Conservation (phyloP, 2,797 vertebrate genomes). For the Phrynocephalus guinanensis region DNA sequence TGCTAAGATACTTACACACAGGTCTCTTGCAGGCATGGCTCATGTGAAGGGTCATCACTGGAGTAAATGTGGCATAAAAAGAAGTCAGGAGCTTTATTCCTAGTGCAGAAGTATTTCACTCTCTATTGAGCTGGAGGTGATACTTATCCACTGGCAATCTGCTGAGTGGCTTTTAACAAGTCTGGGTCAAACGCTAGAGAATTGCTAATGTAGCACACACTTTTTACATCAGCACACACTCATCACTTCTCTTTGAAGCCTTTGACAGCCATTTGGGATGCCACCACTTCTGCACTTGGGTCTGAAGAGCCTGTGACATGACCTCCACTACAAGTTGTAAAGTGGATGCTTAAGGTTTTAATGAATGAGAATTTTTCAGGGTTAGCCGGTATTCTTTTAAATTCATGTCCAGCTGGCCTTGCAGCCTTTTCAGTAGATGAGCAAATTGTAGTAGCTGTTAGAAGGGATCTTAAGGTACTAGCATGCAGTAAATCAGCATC, state of each 20-base stretch:
- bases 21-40: neutral
- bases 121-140: neutral
- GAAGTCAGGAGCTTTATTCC: neutral
- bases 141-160: neutral
- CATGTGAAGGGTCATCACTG: neutral
- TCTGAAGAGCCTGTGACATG: neutral
- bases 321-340: neutral
- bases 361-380: neutral
- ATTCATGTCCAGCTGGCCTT: neutral
- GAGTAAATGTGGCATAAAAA: neutral
- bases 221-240: constrained; percentile 3
- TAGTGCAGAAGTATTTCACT: neutral
- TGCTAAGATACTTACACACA: too few species aligned
- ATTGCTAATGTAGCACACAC: neutral
- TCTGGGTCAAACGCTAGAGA: constrained; percentile 12
- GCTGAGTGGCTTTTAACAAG: neutral
- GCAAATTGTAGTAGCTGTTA: neutral
- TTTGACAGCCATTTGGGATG: neutral
- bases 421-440: neutral
- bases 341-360: neutral
- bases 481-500: too few species aligned
- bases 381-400: neutral
- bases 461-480: neutral
- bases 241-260: constrained; percentile 12
- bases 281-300: neutral